Evolutionary conservation across 1,140 invertebrate species (phyloP).

Genomic region (Drosophila nikananu): DNA sequence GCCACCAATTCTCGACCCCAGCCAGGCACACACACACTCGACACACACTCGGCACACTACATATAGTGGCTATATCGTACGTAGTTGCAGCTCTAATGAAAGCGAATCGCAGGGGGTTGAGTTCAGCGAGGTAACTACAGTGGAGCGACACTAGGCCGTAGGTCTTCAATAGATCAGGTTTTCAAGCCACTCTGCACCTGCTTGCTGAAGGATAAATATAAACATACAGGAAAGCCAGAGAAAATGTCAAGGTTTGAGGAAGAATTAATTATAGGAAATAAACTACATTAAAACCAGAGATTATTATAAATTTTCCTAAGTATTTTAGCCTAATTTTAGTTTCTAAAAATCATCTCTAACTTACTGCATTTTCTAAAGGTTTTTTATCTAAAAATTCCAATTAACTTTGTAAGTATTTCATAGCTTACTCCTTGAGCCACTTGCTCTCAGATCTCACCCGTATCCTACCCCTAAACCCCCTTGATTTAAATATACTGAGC

Average conservation of each 20-base stretch:
- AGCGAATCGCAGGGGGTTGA: constrained; percentile 42
- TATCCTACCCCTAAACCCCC: not conserved
- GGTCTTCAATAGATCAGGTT: constrained; percentile 12
- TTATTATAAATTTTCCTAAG: not conserved
- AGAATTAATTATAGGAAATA: not conserved
- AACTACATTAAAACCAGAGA: not conserved
- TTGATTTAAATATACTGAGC: constrained; percentile 29
- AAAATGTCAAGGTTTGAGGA: not conserved
- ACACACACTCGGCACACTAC: constrained; percentile 17
- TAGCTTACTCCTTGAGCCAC: not conserved
- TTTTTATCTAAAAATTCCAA: not conserved
- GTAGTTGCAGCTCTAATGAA: constrained; percentile 47
- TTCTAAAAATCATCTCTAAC: not conserved
- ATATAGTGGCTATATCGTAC: constrained; percentile 1
- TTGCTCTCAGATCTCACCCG: not conserved
- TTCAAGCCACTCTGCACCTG: constrained; percentile 4
- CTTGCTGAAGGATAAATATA: not conserved
- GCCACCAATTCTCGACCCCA: constrained; percentile 39
- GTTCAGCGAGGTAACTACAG: constrained; percentile 24
- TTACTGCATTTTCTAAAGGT: not conserved
- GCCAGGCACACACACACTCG: constrained; percentile 11
- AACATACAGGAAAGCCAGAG: no score
- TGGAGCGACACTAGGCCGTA: constrained; percentile 13
- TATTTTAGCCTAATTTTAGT: not conserved
- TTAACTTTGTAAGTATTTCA: not conserved